Conservation (phyloP, 2,113 vertebrate genomes). For the Aegithalos caudatus region DNA sequence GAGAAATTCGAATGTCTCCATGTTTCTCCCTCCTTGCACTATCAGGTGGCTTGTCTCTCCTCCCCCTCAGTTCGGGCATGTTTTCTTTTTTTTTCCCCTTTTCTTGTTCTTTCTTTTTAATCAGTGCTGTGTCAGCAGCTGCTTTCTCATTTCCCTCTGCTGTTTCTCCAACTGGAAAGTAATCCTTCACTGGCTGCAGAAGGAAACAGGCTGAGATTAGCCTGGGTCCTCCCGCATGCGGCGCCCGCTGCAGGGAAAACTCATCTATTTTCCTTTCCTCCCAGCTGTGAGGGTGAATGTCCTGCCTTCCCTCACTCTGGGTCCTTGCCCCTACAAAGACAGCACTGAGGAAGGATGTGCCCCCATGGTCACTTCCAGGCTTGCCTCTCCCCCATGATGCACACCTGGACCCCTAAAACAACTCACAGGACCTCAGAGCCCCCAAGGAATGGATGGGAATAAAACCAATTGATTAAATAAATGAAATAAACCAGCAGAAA, state of each 20-base stretch:
- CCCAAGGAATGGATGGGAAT: background rate
- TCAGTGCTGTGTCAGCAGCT: conserved; percentile 56
- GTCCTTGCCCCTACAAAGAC: background rate
- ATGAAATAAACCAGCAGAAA: background rate
- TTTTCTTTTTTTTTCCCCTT: background rate
- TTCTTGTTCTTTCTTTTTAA: background rate
- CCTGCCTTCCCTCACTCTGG: background rate
- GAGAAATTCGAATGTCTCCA: background rate
- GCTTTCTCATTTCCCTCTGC: conserved; percentile 29
- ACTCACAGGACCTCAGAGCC: background rate
- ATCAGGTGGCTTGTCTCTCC: background rate
- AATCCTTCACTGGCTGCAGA: conserved; percentile 22
- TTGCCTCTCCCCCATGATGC: background rate
- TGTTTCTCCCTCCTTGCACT: background rate
- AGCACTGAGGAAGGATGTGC: background rate
- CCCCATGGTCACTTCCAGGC: background rate
- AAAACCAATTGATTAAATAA: background rate
- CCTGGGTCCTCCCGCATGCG: background rate
- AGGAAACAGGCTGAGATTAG: conserved; percentile 36
- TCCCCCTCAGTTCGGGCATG: background rate
- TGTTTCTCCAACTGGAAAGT: conserved; percentile 35
- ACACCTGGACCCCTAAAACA: background rate
- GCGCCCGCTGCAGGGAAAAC: background rate
- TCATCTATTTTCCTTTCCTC: background rate
- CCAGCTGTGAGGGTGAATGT: background rate